A percentile compares a stretch with the other conserved stretches of the same genome.
Evolutionary conservation across 1,140 invertebrate genomes (phyloP).

Genomic region (Homalodisca vitripennis): DNA sequence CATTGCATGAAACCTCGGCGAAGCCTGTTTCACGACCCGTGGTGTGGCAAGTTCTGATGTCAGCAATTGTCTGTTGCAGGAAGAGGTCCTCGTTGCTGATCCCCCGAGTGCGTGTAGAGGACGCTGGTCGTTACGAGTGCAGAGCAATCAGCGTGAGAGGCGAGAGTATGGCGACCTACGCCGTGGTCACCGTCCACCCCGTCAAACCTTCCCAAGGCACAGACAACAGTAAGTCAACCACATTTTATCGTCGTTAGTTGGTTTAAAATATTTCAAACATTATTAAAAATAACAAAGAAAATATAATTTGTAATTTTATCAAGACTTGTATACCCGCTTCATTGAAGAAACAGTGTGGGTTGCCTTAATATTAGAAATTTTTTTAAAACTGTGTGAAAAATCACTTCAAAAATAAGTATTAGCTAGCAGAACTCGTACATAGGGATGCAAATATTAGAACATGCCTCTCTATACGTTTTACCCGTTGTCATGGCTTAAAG

Average conservation of each 20-base stretch:
- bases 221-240: constrained; percentile 44
- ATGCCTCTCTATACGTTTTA: too few species aligned
- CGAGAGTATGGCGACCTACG: constrained; percentile 35
- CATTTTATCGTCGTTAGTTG: background rate
- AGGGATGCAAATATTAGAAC: too few species aligned
- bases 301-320: background rate
- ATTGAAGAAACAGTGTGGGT: background rate
- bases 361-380: too few species aligned
- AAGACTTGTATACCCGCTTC: background rate
- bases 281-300: background rate
- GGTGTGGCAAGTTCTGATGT: too few species aligned
- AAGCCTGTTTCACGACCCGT: too few species aligned
- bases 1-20: too few species aligned
- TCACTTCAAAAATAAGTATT: too few species aligned
- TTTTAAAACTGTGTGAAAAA: too few species aligned
- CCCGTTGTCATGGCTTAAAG: too few species aligned
- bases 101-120: constrained; percentile 63
- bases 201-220: constrained; percentile 24
- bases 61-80: too few species aligned
- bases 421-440: too few species aligned
- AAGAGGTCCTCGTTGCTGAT: constrained; percentile 75
- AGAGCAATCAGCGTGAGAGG: constrained; percentile 51
- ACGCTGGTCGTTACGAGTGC: constrained; percentile 73
- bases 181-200: constrained; percentile 39
- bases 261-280: background rate